Percentiles rank a stretch among this genome's conserved stretches.
phyloP scores from a whole-genome alignment of 2,113 vertebrate species.

The Mormyrus lacerda region DNA sequence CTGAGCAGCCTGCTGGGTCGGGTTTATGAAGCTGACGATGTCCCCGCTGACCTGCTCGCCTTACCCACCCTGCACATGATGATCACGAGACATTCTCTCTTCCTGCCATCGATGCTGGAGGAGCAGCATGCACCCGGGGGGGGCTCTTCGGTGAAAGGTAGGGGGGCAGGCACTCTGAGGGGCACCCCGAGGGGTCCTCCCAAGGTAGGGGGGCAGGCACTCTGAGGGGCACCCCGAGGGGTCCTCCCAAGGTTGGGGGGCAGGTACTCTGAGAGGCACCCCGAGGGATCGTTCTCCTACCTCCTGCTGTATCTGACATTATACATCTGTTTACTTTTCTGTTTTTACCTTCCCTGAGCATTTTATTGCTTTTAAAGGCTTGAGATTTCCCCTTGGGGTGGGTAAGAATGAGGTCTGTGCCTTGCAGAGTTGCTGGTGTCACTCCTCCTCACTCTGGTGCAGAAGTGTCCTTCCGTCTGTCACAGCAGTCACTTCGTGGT shows the following conservation, averaged over 20 bases:
- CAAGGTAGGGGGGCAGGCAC: constrained; percentile 60
- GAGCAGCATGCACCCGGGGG: constrained; percentile 42
- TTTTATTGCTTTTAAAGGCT: neutral
- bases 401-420: neutral
- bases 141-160: constrained; percentile 65
- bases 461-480: constrained; percentile 69
- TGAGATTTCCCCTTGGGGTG: neutral
- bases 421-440: constrained; percentile 74
- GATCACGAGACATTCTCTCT: constrained; percentile 85
- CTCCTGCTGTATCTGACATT: neutral
- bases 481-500: constrained; percentile 73
- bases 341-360: neutral
- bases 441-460: constrained; percentile 69
- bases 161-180: neutral
- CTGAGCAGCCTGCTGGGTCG: constrained; percentile 52
- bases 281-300: constrained; percentile 32
- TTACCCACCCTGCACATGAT: constrained; percentile 74
- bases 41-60: constrained; percentile 51
- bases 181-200: neutral
- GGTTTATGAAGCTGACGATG: constrained; percentile 54
- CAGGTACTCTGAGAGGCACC: neutral
- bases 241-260: constrained; percentile 56
- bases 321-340: neutral
- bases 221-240: neutral
- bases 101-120: constrained; percentile 74